Percentiles rank a stretch among this genome's conserved stretches.
These are phyloP conservation scores for Seriola aureovittata DNA, from an alignment of 2,113 vertebrate genomes.

Conservation along the genomic window DNA sequence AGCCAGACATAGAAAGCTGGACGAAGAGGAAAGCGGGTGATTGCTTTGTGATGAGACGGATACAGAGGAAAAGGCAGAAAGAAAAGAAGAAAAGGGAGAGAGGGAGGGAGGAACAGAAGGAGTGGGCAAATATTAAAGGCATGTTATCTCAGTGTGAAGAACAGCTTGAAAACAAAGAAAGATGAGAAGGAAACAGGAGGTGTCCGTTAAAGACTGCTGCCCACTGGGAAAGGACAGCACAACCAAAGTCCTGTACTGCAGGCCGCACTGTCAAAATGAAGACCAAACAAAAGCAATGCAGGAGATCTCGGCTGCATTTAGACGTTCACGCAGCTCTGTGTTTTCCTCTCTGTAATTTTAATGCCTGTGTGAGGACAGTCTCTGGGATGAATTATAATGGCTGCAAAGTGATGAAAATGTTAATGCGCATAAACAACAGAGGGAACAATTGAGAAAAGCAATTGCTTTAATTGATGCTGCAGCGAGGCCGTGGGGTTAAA, in stretches of 20 bases:
- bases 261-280: neutral
- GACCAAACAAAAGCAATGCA: constrained; percentile 1
- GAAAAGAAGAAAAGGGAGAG: neutral
- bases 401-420: constrained; percentile 58
- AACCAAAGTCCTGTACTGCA: neutral
- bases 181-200: constrained; percentile 39
- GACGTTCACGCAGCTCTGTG: neutral
- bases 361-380: constrained; percentile 16
- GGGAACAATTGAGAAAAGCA: constrained; percentile 53
- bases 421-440: constrained; percentile 34
- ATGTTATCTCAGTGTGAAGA: constrained; percentile 22
- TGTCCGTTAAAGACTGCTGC: constrained; percentile 13
- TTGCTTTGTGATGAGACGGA: neutral
- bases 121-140: constrained; percentile 4
- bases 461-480: constrained; percentile 56
- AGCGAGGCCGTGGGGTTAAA: constrained; percentile 32
- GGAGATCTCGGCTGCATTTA: constrained; percentile 1
- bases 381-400: constrained; percentile 42
- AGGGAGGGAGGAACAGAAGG: neutral
- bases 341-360: constrained; percentile 9
- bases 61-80: neutral
- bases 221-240: constrained; percentile 1
- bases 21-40: neutral
- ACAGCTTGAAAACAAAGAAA: constrained; percentile 52
- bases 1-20: constrained; percentile 14